phyloP scores from a whole-genome alignment of 2,888 invertebrate genomes.

The Dynastes grantii region DNA sequence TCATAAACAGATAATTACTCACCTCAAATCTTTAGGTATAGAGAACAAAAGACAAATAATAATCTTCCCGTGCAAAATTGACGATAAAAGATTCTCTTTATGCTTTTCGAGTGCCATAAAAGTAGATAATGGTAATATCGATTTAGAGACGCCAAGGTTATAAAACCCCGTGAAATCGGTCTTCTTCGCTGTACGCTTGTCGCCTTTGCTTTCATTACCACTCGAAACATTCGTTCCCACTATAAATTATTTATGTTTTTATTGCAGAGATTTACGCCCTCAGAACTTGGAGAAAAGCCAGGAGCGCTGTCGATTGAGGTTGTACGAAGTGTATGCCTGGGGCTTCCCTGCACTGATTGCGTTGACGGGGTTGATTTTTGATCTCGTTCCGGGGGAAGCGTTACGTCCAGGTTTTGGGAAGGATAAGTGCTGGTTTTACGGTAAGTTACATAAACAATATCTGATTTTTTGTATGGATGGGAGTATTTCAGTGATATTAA shows the following conservation, averaged over 20 bases:
- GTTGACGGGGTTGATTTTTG: slow-evolving; percentile 81
- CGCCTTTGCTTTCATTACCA: not conserved
- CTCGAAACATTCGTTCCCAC: not conserved
- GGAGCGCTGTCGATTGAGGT: slow-evolving; percentile 84
- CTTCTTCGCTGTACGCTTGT: not conserved
- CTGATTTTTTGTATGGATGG: not conserved
- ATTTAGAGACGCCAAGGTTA: not conserved
- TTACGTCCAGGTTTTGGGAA: slow-evolving; percentile 86
- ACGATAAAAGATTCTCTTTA: not conserved
- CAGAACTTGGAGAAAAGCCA: slow-evolving; percentile 89
- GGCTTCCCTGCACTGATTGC: slow-evolving; percentile 86
- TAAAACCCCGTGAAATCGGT: slow-evolving; percentile 11
- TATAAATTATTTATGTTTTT: slow-evolving; percentile 55
- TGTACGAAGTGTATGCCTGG: slow-evolving; percentile 90
- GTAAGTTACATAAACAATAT: slow-evolving; percentile 69
- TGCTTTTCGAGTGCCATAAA: slow-evolving; percentile 1
- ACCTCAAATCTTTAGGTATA: not conserved
- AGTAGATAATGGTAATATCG: not conserved
- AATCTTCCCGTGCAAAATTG: not conserved
- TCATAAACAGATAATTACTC: not conserved
- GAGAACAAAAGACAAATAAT: not conserved
- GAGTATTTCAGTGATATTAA: too few relatives aligned
- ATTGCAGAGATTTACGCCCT: slow-evolving; percentile 84
- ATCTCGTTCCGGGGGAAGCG: slow-evolving; percentile 78
- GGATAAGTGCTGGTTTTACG: slow-evolving; percentile 88